Base-by-base conservation (phyloP, 2,797 vertebrate species). In the Platalea minor region DNA sequence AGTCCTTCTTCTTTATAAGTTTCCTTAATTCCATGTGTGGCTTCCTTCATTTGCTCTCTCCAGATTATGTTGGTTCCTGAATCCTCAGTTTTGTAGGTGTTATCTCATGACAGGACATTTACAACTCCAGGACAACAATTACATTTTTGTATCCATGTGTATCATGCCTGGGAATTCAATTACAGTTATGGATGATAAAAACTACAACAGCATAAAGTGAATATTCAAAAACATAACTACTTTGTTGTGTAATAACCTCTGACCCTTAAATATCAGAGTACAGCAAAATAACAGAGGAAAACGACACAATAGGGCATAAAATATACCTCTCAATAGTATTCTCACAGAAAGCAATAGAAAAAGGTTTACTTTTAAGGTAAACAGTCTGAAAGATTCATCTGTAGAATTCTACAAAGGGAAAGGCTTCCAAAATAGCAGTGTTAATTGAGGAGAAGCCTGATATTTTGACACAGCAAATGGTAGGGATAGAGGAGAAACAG, bases 401-500 rank as follows among this genome's bases (percentile, higher is more conserved):
- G 37, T 48, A 75, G 23, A 86, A 78, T 43, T 67, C 31, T 76
- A 24, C 26, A 79, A 59, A 78, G 35, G 20, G 33, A 84, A 88
- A 91, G 56, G 54, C 25, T 92, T 91, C 65, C 50, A 81, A 83
- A 89, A 81, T 35, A 84, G 28, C 17, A 43, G 17, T 61, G 68
- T 68, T 95, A 89, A 89, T 88, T 90, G 89, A 89, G 56, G 46
- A 94, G 67, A 86, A 86, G 82, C 41, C 88, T 93, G 85, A 88
- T 95, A 95, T 91, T 93, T 89, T 95, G 88, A 89, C 85, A 81
- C 15, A 88, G 50, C 57, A 90, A 97, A 94, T 86, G 73, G 65
- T 69, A 86, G 28, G 57, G 51, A 78, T 84, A 21, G 39, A 93
- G 65, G 82, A 94, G 82, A 92, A 89, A 90, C 21, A 92, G 96